These are phyloP conservation scores for Leuctra nigra DNA, from an alignment of 2,888 invertebrate genomes.

Conservation along the genomic window DNA sequence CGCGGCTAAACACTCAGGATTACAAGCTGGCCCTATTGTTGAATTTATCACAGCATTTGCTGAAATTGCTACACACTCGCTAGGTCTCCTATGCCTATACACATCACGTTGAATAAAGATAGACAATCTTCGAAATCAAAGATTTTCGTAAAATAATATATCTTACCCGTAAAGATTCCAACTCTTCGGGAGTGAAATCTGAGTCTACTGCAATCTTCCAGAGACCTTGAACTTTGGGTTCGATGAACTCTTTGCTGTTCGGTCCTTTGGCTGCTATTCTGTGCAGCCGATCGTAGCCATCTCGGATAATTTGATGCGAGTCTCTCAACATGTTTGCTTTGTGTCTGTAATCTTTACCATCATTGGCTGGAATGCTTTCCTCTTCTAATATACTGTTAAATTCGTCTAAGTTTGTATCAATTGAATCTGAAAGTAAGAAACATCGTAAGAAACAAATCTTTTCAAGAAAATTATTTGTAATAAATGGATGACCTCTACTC, in stretches of 20 bases:
- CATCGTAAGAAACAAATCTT: background rate
- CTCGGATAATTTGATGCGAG: constrained; percentile 66
- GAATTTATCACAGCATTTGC: no score
- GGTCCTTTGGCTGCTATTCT: constrained; percentile 69
- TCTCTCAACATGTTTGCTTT: constrained; percentile 66
- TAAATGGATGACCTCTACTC: constrained; percentile 34
- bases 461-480: background rate
- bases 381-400: constrained; percentile 61
- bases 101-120: no score
- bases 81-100: no score
- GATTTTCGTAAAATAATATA: no score
- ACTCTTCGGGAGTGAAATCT: constrained; percentile 74
- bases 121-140: no score
- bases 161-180: constrained; percentile 70
- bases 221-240: constrained; percentile 82
- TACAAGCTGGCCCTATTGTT: no score
- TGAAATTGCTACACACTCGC: no score
- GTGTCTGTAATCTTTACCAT: constrained; percentile 53
- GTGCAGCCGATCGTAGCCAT: constrained; percentile 71
- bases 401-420: constrained; percentile 55
- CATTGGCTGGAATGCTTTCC: constrained; percentile 48
- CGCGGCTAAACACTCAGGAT: no score
- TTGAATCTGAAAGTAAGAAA: constrained; percentile 33
- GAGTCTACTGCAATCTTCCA: constrained; percentile 77
- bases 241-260: constrained; percentile 78